Conservation (phyloP, 2,113 vertebrate genomes). For the Halcyon malimbica region DNA sequence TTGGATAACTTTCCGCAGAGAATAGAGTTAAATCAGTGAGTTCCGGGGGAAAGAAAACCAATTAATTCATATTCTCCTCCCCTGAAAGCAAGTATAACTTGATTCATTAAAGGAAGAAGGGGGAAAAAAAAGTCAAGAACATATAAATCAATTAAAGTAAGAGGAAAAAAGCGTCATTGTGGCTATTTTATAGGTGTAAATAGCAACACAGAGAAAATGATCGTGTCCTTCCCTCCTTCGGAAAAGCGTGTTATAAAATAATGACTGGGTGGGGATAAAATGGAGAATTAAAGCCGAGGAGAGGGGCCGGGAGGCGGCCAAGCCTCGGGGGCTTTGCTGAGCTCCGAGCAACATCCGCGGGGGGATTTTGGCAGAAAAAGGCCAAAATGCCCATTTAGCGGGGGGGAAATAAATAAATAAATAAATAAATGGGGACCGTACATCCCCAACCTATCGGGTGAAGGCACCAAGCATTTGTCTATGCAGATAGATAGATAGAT, state of each 20-base stretch:
- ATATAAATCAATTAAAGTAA: not conserved
- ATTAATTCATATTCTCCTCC: not conserved
- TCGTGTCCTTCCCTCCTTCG: not conserved
- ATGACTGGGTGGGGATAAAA: not conserved
- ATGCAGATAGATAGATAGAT: no score
- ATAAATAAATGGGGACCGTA: no score
- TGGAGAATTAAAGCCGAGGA: not conserved
- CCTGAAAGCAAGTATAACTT: not conserved
- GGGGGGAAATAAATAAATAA: no score
- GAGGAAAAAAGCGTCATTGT: not conserved
- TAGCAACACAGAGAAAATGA: not conserved
- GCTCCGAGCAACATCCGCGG: not conserved
- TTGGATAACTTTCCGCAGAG: not conserved
- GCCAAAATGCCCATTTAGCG: not conserved
- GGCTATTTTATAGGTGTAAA: not conserved
- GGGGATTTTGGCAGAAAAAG: not conserved
- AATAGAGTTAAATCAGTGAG: not conserved
- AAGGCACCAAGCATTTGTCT: not conserved
- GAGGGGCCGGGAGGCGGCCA: not conserved
- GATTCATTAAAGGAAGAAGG: not conserved
- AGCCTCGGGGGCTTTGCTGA: not conserved
- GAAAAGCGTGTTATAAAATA: not conserved
- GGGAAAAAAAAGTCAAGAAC: not conserved
- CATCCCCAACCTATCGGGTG: rapidly evolving
- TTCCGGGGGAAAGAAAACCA: not conserved